A percentile compares a stretch with the other conserved stretches of the same genome.
These are phyloP conservation scores for Acromyrmex echinatior DNA, from an alignment of 1,140 invertebrate species.

Conservation along the genomic window DNA sequence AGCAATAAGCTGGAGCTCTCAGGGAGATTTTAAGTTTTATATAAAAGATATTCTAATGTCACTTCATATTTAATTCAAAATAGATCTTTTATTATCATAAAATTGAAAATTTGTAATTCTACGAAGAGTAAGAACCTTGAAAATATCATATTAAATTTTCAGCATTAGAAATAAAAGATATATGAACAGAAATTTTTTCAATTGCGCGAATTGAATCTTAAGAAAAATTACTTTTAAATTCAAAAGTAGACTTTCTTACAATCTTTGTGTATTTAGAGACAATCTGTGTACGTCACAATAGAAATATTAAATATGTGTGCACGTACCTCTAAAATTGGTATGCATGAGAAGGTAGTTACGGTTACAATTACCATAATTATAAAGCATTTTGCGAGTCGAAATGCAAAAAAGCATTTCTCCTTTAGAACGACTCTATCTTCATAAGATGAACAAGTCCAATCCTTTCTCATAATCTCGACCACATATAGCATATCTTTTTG, in stretches of 20 bases:
- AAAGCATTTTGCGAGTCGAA: conserved; percentile 76
- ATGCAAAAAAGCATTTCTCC: conserved; percentile 74
- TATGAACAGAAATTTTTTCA: background rate
- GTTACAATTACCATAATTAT: conserved; percentile 66
- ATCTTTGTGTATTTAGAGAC: background rate
- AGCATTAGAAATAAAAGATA: background rate
- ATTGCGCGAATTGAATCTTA: background rate
- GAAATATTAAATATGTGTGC: background rate
- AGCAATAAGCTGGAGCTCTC: conserved; percentile 11
- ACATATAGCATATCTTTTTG: conserved; percentile 74
- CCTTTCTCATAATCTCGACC: conserved; percentile 74
- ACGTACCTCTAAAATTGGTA: conserved; percentile 76
- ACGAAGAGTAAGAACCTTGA: background rate
- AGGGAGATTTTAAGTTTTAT: conserved; percentile 1
- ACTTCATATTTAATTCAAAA: conserved; percentile 19
- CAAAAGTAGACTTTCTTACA: background rate
- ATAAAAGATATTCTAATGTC: conserved; percentile 27
- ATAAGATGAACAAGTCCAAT: conserved; percentile 69
- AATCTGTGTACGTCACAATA: background rate
- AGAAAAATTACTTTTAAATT: background rate
- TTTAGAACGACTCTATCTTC: conserved; percentile 69
- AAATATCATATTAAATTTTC: background rate
- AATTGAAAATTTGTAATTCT: conserved; percentile 16
- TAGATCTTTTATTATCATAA: conserved; percentile 13
- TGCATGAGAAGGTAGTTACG: conserved; percentile 49